phyloP scores from a whole-genome alignment of 2,888 invertebrate species.

The Brenthis daphne region DNA sequence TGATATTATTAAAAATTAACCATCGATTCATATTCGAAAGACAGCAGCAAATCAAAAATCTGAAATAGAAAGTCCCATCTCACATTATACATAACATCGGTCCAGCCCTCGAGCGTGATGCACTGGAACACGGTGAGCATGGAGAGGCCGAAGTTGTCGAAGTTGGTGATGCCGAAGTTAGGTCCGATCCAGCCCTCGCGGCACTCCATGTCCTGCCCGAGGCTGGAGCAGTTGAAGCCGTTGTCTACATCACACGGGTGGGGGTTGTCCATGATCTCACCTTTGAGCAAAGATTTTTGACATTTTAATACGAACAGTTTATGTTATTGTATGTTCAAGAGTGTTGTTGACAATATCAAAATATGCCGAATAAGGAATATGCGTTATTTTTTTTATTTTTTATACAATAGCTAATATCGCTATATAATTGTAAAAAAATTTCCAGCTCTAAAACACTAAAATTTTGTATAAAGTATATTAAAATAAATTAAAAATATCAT shows the following conservation, averaged over 20 bases:
- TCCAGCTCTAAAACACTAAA: too few species aligned
- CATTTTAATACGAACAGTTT: not conserved
- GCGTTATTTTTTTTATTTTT: too few species aligned
- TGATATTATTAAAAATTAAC: too few species aligned
- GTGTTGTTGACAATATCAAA: too few species aligned
- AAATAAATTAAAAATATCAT: too few species aligned
- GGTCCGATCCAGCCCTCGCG: conserved; percentile 93
- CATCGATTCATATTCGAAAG: too few species aligned
- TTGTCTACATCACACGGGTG: conserved; percentile 92
- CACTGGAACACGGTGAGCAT: conserved; percentile 99
- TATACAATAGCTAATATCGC: too few species aligned
- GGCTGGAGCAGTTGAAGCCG: conserved; percentile 86
- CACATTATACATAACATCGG: conserved; percentile 97
- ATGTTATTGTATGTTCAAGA: not conserved
- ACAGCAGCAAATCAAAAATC: not conserved
- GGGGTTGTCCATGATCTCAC: conserved; percentile 91
- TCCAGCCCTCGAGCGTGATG: conserved; percentile 99
- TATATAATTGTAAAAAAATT: too few species aligned
- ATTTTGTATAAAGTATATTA: too few species aligned
- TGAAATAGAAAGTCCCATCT: conserved; percentile 53
- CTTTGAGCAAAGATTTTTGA: conserved; percentile 64
- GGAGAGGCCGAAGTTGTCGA: conserved; percentile 99
- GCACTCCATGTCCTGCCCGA: conserved; percentile 84
- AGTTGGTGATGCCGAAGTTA: conserved; percentile 98
- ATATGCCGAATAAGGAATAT: too few species aligned